These are phyloP conservation scores for Podiceps cristatus DNA, from an alignment of 2,113 vertebrate genomes.

Conservation along the genomic window DNA sequence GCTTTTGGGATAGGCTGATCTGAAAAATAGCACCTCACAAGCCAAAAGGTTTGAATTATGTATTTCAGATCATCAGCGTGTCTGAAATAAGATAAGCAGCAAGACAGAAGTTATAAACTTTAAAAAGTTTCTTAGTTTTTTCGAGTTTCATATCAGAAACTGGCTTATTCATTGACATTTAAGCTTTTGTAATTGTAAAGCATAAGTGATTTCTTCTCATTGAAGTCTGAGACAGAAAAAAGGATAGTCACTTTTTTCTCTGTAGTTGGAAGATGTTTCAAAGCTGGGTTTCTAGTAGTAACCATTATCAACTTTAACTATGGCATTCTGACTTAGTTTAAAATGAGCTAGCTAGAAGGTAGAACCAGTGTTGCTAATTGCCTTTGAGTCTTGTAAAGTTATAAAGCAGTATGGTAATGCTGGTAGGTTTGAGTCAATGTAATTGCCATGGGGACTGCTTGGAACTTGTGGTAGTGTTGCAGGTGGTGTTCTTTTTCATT, in stretches of 20 bases:
- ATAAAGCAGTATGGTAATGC: background rate
- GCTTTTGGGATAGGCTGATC: background rate
- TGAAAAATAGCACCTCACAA: background rate
- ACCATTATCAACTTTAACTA: background rate
- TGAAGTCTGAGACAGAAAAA: background rate
- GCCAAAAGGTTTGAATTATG: background rate
- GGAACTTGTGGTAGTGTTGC: background rate
- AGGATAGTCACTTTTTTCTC: background rate
- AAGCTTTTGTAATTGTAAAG: background rate
- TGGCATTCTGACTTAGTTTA: background rate
- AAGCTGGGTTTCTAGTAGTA: background rate
- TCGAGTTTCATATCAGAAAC: background rate
- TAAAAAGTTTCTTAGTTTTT: background rate
- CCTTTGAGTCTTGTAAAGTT: background rate
- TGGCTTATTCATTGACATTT: background rate
- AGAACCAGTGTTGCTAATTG: background rate
- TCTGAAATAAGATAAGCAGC: background rate
- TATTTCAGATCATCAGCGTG: background rate
- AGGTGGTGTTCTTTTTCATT: background rate
- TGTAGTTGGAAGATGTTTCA: background rate
- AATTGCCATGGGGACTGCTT: background rate
- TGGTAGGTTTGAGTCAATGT: accelerated
- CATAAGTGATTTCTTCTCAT: background rate
- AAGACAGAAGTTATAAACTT: background rate
- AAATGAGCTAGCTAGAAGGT: background rate